These are phyloP conservation scores for Coryphaenoides rupestris DNA, from an alignment of 2,113 vertebrate genomes.

Conservation along the genomic window DNA sequence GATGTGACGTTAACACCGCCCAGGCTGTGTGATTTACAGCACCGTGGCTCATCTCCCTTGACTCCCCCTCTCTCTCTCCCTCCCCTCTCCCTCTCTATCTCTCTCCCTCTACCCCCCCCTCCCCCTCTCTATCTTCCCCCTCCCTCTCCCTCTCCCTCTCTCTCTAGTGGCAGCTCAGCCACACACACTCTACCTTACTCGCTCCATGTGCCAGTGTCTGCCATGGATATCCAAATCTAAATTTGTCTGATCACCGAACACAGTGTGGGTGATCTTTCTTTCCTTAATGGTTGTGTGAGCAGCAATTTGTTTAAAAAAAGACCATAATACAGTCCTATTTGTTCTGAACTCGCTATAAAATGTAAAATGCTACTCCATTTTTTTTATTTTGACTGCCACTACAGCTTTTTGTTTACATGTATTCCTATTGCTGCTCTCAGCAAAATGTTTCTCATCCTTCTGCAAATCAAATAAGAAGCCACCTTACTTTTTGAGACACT, in stretches of 20 bases:
- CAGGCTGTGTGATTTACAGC: slow-evolving; percentile 60
- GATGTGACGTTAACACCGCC: slow-evolving; percentile 35
- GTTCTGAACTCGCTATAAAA: no score
- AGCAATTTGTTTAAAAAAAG: neutral
- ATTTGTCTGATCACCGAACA: slow-evolving; percentile 58
- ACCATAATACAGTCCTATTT: neutral
- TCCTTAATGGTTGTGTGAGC: slow-evolving; percentile 16
- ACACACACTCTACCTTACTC: slow-evolving; percentile 2
- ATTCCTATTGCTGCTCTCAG: neutral
- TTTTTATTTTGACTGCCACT: no score
- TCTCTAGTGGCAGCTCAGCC: slow-evolving; percentile 2
- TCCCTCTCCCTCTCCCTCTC: no score
- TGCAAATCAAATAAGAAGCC: slow-evolving; percentile 61
- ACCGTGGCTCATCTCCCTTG: slow-evolving; percentile 39
- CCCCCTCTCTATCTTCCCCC: no score
- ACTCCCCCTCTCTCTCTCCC: no score
- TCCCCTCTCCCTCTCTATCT: no score
- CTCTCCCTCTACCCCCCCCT: slow-evolving; percentile 8
- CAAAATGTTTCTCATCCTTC: slow-evolving; percentile 60
- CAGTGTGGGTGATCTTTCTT: slow-evolving; percentile 26
- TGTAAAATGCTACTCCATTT: no score
- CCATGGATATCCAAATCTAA: slow-evolving; percentile 66
- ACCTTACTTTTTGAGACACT: slow-evolving; percentile 38
- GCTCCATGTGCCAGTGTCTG: slow-evolving; percentile 35
- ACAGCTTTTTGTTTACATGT: no score